These are phyloP conservation scores for Danionella cerebrum DNA, from an alignment of 2,113 vertebrate genomes.

Conservation along the genomic window DNA sequence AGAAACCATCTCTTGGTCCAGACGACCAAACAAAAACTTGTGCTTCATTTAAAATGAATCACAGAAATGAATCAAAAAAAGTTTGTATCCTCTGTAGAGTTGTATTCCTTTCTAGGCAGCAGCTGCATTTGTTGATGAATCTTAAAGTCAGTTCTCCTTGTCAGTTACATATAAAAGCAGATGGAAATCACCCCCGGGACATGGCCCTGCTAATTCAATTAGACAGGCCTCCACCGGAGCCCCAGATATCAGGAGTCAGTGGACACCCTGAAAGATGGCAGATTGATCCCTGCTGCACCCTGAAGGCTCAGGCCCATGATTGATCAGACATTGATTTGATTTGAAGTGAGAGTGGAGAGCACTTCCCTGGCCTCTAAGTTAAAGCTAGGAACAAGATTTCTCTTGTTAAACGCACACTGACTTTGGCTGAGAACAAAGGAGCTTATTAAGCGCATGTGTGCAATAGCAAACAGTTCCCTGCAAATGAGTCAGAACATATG, in stretches of 20 bases:
- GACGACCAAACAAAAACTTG: too few species aligned
- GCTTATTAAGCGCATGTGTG: neutral
- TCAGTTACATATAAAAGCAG: conserved; percentile 58
- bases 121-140: conserved; percentile 51
- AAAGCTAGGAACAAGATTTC: conserved; percentile 52
- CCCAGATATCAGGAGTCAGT: conserved; percentile 41
- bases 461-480: conserved; percentile 11
- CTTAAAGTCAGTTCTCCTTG: conserved; percentile 46
- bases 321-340: conserved; percentile 69
- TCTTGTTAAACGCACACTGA: conserved; percentile 40
- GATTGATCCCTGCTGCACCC: conserved; percentile 38
- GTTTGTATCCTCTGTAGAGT: conserved; percentile 2
- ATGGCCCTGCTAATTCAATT: conserved; percentile 58
- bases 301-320: conserved; percentile 56
- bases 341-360: conserved; percentile 61
- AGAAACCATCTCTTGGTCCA: too few species aligned
- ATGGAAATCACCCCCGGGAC: conserved; percentile 59
- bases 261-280: conserved; percentile 40
- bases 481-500: neutral
- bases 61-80: neutral
- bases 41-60: neutral
- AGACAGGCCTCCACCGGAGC: conserved; percentile 25
- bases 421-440: conserved; percentile 39
- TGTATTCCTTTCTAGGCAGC: conserved; percentile 30
- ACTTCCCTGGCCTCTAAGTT: conserved; percentile 48